phyloP scores from a whole-genome alignment of 2,888 invertebrate genomes.

The Carpatolechia fugitivella region DNA sequence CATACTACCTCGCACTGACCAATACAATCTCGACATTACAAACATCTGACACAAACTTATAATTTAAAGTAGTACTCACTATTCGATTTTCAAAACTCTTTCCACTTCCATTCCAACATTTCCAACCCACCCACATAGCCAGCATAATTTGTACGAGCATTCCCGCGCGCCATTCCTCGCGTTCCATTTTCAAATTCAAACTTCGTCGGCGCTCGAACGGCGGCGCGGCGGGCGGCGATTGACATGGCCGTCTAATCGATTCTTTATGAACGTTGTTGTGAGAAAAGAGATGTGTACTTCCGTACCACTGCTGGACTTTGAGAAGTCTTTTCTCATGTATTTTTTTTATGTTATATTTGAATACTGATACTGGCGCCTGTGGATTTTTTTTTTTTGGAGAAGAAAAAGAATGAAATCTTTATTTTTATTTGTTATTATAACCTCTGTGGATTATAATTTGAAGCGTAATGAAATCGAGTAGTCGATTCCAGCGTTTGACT shows the following conservation, averaged over 20 bases:
- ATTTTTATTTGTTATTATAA: too few relatives aligned
- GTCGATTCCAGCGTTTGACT: too few relatives aligned
- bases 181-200: constrained; percentile 10
- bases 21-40: too few relatives aligned
- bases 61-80: neutral
- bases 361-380: too few relatives aligned
- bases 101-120: too few relatives aligned
- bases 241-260: constrained; percentile 20
- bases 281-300: constrained; percentile 9
- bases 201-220: neutral
- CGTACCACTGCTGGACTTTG: neutral
- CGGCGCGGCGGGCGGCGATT: constrained; percentile 10
- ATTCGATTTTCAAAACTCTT: neutral
- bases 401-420: too few relatives aligned
- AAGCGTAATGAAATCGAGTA: too few relatives aligned
- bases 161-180: neutral
- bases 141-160: constrained; percentile 8
- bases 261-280: constrained; percentile 14
- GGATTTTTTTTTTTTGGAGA: too few relatives aligned
- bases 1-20: too few relatives aligned
- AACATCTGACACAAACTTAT: too few relatives aligned
- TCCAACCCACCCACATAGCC: constrained; percentile 9
- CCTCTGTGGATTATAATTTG: too few relatives aligned
- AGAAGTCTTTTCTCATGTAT: neutral
- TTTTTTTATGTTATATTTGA: too few relatives aligned